Base-by-base conservation (phyloP, 2,113 vertebrate genomes). In the Leucoraja erinaceus region DNA sequence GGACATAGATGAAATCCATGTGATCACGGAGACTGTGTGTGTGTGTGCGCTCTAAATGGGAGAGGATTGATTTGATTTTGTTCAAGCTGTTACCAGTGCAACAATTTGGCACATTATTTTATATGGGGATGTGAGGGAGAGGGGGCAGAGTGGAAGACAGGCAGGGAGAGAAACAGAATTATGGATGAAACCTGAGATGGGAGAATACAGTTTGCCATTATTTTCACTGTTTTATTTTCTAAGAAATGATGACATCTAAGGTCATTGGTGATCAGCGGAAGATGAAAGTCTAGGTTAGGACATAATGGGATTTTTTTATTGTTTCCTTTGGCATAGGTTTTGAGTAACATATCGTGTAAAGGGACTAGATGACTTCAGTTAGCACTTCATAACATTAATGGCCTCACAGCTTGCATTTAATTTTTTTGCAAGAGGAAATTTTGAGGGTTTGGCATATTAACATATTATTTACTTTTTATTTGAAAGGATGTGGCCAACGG, bases 401-500 rank as follows among this genome's bases (percentile, higher is more conserved):
- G 18, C 12, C 77, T 78, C 12, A 11, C 18, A 18, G 33, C 3
- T 75, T 68, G 66, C 6, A 68, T 68, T 66, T 68, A 16, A 14
- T 0, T 22, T 72, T 20, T 72, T 72, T 20, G 18, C 70, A 33
- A 83, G 47, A 83, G 56, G 47, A 8, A 11, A 12, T 47, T 33
- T 77, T 77, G 75, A 56, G 4, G 8, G 20, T 59, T 54, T 90
- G n/a, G 63, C n/a, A 63, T 12, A 66, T 33, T 63, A 33, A 90
- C 38, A 47, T 47, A 47, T 47, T 3, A 47, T 5, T 2, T 86
- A n/a, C 54, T 9, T 33, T 18, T 91, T 38, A 28, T 72, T 9
- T 72, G 38, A 54, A 25, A 91, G 90, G 90, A 28, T 91, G 90
- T 70, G 90, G 90, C 47, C 66, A 22, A 74, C 90, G 72, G 70